Evolutionary conservation across 2,888 invertebrate species (phyloP).

Genomic region (Cheiracanthium punctorium): DNA sequence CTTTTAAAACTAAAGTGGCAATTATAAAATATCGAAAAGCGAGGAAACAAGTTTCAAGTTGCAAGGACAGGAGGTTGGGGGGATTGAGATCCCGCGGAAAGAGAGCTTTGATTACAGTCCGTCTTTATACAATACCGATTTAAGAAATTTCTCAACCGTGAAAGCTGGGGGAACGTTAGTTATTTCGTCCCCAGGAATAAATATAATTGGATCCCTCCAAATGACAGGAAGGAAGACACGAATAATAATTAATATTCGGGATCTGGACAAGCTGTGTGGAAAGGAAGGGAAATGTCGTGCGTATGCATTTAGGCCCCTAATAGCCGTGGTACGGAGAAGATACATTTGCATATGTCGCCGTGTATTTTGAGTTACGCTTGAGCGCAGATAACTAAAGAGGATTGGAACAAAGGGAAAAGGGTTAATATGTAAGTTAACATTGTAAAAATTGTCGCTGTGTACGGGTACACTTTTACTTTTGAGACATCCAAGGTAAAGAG

Average conservation of each 20-base stretch:
- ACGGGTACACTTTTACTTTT: not conserved
- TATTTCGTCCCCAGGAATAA: not conserved
- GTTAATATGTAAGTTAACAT: not conserved
- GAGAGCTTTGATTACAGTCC: not conserved
- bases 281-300: not conserved
- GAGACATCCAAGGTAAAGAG: too few relatives aligned
- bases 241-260: not conserved
- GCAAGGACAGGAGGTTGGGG: too few relatives aligned
- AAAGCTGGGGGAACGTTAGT: not conserved
- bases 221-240: conserved; percentile 5
- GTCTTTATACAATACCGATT: not conserved
- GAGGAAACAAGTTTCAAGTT: too few relatives aligned
- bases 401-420: not conserved
- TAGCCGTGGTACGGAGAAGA: not conserved
- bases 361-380: not conserved
- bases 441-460: not conserved
- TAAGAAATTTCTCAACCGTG: not conserved
- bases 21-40: too few relatives aligned
- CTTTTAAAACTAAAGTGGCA: too few relatives aligned
- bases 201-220: conserved; percentile 8
- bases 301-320: not conserved
- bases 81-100: too few relatives aligned
- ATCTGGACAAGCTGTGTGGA: not conserved
- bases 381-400: not conserved
- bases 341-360: not conserved